A percentile compares a stretch with the other conserved stretches of the same genome.
Conservation (phyloP, 2,888 invertebrate species). For the Maniola hyperantus region DNA sequence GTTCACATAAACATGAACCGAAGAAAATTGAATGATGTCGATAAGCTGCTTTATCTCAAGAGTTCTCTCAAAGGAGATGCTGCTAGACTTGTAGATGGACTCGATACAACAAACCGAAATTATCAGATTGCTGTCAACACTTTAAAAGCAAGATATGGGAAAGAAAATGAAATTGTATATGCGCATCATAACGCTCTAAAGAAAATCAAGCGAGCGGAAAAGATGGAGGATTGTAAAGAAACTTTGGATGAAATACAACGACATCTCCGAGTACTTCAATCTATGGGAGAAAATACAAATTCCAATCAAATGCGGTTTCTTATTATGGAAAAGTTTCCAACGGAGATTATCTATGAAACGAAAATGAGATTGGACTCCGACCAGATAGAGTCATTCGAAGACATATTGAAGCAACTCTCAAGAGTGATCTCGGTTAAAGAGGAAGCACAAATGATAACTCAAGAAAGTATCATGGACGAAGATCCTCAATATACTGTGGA, state of each 20-base stretch:
- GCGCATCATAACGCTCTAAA: too few relatives aligned
- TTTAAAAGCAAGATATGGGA: too few relatives aligned
- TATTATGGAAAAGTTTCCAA: conserved; percentile 35
- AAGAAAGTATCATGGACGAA: conserved; percentile 7
- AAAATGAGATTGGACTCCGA: conserved; percentile 28
- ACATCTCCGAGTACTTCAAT: conserved; percentile 41
- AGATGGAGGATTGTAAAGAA: conserved; percentile 41
- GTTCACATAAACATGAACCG: conserved; percentile 38
- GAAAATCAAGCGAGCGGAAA: too few relatives aligned
- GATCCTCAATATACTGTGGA: conserved; percentile 19
- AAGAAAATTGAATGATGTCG: conserved; percentile 38
- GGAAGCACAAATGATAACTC: conserved; percentile 20
- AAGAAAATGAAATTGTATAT: too few relatives aligned
- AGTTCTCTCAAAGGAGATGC: conserved; percentile 36
- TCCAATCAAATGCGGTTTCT: too few relatives aligned
- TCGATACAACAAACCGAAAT: too few relatives aligned
- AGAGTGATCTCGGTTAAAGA: conserved; percentile 35
- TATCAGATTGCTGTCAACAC: too few relatives aligned
- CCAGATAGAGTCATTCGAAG: conserved; percentile 27
- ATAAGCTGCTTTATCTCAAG: conserved; percentile 42
- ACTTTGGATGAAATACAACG: conserved; percentile 37
- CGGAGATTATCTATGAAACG: conserved; percentile 36
- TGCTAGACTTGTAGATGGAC: too few relatives aligned
- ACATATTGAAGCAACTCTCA: too few relatives aligned
- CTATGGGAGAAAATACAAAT: conserved; percentile 43